These are phyloP conservation scores for Trinectes maculatus DNA, from an alignment of 2,113 vertebrate species.

Conservation along the genomic window DNA sequence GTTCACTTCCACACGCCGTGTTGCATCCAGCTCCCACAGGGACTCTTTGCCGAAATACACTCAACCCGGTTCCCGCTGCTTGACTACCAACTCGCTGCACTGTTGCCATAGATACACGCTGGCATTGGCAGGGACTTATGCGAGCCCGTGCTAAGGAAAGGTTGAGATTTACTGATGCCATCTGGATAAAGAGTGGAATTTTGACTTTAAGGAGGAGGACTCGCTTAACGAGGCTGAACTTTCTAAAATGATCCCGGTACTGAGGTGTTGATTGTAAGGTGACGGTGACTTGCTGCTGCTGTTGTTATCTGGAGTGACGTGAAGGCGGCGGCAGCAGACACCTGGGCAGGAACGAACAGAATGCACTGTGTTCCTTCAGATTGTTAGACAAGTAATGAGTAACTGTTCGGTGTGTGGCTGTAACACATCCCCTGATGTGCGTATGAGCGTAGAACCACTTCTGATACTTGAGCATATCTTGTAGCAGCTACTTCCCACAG, in stretches of 20 bases:
- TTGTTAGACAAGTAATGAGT: neutral
- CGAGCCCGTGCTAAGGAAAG: conserved; percentile 45
- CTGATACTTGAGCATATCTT: neutral
- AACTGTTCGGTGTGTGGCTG: neutral
- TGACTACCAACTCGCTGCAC: conserved; percentile 46
- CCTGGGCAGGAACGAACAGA: neutral
- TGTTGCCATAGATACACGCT: conserved; percentile 71
- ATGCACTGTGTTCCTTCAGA: neutral
- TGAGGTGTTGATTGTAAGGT: neutral
- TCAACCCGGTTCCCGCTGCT: conserved; percentile 65
- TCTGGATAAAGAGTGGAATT: conserved; percentile 48
- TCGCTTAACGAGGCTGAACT: conserved; percentile 38
- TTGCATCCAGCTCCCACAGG: conserved; percentile 25
- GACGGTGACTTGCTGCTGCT: no score
- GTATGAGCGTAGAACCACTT: neutral
- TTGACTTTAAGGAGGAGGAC: conserved; percentile 12
- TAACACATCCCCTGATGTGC: neutral
- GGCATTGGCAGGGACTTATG: conserved; percentile 45
- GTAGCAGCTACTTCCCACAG: neutral
- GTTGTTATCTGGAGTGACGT: no score
- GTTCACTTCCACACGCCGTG: conserved; percentile 25
- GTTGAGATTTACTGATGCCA: conserved; percentile 47
- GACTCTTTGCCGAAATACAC: conserved; percentile 51
- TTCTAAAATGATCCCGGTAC: conserved; percentile 24
- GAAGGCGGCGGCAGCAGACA: neutral